Conservation (phyloP, 92 coral and sea anemone genomes). For the Phenganax marumi region DNA sequence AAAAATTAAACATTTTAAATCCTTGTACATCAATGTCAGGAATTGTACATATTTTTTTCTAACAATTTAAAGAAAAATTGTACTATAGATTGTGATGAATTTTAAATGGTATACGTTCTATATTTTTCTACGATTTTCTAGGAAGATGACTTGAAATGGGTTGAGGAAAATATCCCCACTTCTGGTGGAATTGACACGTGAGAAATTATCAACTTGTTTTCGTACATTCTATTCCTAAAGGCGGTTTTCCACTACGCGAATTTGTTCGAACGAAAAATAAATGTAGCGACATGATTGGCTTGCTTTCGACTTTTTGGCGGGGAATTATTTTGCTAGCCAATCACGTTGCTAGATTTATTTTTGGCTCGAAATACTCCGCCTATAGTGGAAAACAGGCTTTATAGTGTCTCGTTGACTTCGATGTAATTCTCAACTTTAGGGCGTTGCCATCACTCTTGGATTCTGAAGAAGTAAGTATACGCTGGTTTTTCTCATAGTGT, state of each 20-base stretch:
- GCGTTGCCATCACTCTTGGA: conserved; percentile 93
- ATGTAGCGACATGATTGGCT: too few species aligned
- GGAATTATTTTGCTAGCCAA: too few species aligned
- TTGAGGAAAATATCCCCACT: conserved; percentile 91
- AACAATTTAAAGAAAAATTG: not conserved
- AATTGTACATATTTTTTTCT: too few species aligned
- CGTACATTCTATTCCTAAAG: not conserved
- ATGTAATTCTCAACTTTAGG: conserved; percentile 38
- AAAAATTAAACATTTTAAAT: not conserved
- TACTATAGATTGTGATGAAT: not conserved
- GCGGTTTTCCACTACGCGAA: too few species aligned
- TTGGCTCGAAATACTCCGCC: too few species aligned
- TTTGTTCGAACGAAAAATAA: too few species aligned
- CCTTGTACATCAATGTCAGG: too few species aligned
- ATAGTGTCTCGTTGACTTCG: too few species aligned
- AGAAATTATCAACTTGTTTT: conserved; percentile 31
- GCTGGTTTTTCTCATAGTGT: not conserved
- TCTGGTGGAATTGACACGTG: conserved; percentile 91
- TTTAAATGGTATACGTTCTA: not conserved
- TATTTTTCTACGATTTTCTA: conserved; percentile 58
- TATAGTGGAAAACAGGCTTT: too few species aligned
- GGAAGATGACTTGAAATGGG: conserved; percentile 99
- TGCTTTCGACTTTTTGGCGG: too few species aligned
- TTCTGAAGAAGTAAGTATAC: conserved; percentile 84
- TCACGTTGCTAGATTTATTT: too few species aligned